Evolutionary conservation across 2,797 vertebrate genomes (phyloP), one percentile per base, ranked within the genome.

Genomic region (Esox lucius): DNA sequence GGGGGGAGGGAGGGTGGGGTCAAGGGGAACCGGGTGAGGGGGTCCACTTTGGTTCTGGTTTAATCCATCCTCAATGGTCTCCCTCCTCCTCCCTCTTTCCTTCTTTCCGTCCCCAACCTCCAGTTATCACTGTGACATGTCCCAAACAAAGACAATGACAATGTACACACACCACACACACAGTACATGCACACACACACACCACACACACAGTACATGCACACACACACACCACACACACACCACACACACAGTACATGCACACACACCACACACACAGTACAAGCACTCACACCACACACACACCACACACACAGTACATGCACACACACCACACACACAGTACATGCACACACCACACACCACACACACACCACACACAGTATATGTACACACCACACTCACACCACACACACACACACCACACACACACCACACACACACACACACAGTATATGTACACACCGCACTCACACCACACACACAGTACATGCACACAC

Each of bases 1-100:
- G 28, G 28, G 28, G 81, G 22, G 86, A 83, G 86, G 85, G 86
- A 78, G 86, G n/a, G 17, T 53, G 59, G 35, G 56, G 84, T 3
- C 15, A n/a, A 11, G n/a, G 56, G 35, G 33, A 39, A 35, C 26
- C 31, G 49, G 11, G 11, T 59, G 51, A 69, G 66, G 73, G 81
- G 79, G 86, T 81, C 85, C 80, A 89, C 89, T 92, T 92, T 90
- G 90, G 92, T 93, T 92, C 90, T 91, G 92, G 91, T 90, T 91
- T 94, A 94, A 95, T 94, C 94, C 91, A 88, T 90, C 89, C 88
- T 95, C 94, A 95, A 88, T 87, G 77, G 83, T 66, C 28, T 3
- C 3, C 74, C 71, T 69, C 77, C 79, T 62, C 74, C 67, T 28
- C 67, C 9, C 67, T 35, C 49, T 64, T 35, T 17, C 80, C 78